Evolutionary conservation across 2,797 vertebrate genomes (phyloP).

Genomic region (Lutjanus argentimaculatus): DNA sequence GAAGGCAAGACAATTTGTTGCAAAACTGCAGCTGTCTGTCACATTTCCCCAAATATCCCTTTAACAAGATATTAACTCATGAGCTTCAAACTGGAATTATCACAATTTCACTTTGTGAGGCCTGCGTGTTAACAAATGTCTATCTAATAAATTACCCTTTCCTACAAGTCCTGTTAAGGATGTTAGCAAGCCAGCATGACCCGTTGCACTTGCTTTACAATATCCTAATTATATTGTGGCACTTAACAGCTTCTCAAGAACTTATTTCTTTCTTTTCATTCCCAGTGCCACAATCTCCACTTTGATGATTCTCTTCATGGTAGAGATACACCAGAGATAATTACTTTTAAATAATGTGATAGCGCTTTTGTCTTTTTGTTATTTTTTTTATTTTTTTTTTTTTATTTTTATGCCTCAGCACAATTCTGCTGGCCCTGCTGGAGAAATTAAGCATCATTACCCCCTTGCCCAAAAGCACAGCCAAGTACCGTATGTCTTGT

Average conservation of each 20-base stretch:
- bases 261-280: background rate
- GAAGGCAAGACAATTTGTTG: no score
- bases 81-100: no score
- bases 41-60: no score
- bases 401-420: constrained; percentile 20
- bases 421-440: constrained; percentile 24
- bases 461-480: constrained; percentile 34
- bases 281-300: background rate
- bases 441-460: constrained; percentile 48
- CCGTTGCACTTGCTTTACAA: constrained; percentile 11
- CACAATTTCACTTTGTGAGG: no score
- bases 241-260: constrained; percentile 1
- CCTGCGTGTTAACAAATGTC: background rate
- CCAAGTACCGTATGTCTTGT: constrained; percentile 29
- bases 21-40: no score
- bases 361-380: constrained; percentile 9
- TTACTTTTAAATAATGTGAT: constrained; percentile 22
- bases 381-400: constrained; percentile 5
- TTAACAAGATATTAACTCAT: no score
- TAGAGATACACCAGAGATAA: constrained; percentile 5
- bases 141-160: background rate
- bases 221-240: constrained; percentile 14
- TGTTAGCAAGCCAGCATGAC: constrained; percentile 29
- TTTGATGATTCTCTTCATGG: background rate
- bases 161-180: background rate